Percentiles rank a stretch among this genome's conserved stretches.
phyloP scores from a whole-genome alignment of 2,113 vertebrate species.

The Struthio camelus region DNA sequence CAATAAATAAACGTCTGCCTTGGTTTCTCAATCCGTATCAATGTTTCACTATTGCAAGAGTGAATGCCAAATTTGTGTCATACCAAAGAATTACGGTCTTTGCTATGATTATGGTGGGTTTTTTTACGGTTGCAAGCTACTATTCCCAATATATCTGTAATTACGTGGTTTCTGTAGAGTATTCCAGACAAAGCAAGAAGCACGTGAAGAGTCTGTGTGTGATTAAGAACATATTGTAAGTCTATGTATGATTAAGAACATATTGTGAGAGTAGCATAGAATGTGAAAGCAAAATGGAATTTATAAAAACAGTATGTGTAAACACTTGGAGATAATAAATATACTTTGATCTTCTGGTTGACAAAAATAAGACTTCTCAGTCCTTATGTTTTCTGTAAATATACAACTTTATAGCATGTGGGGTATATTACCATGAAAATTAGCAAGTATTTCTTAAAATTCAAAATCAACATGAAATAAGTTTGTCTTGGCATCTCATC shows the following conservation, averaged over 20 bases:
- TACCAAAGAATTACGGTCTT: background rate
- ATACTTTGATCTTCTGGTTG: background rate
- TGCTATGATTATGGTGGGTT: background rate
- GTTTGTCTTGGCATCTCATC: background rate
- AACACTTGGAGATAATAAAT: background rate
- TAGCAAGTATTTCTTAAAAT: background rate
- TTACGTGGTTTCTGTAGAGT: background rate
- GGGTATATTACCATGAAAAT: background rate
- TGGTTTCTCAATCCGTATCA: background rate
- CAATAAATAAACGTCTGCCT: slow-evolving; percentile 29
- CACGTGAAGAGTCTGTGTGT: background rate
- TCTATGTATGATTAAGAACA: background rate
- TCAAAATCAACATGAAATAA: background rate
- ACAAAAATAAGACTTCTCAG: background rate
- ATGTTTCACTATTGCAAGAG: background rate
- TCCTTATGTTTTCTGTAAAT: background rate
- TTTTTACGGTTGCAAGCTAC: background rate
- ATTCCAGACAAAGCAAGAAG: background rate
- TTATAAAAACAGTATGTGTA: background rate
- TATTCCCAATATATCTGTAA: background rate
- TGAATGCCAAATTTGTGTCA: background rate
- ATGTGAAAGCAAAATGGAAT: slow-evolving; percentile 8
- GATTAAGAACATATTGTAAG: background rate
- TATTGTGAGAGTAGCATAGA: background rate
- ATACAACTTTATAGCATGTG: background rate